Conservation (phyloP, 2,888 invertebrate genomes). For the Thereva nobilitata region DNA sequence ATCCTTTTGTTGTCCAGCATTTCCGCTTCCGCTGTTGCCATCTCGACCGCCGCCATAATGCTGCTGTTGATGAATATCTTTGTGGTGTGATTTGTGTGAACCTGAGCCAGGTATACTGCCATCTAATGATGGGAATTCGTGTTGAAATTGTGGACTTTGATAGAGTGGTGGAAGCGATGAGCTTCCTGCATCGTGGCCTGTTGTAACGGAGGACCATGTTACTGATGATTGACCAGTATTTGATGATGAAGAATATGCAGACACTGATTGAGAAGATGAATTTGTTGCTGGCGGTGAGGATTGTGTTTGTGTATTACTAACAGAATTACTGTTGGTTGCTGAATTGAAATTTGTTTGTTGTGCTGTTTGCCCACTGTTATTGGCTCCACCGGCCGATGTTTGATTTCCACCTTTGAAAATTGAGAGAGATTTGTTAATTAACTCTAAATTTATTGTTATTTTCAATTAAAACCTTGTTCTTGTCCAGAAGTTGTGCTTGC, state of each 20-base stretch:
- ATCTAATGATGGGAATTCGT: conserved; percentile 90
- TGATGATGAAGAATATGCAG: conserved; percentile 43
- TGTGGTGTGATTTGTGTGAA: conserved; percentile 48
- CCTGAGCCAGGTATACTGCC: conserved; percentile 61
- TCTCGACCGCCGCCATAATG: conserved; percentile 29
- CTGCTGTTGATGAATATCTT: conserved; percentile 48
- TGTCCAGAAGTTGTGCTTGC: conserved; percentile 38
- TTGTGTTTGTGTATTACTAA: conserved; percentile 44
- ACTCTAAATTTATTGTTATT: background rate
- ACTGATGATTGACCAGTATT: conserved; percentile 60
- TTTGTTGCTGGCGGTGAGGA: conserved; percentile 38
- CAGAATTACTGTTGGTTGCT: conserved; percentile 38
- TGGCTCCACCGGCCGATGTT: conserved; percentile 36
- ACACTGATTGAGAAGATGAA: conserved; percentile 25
- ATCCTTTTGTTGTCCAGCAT: conserved; percentile 34
- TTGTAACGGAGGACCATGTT: conserved; percentile 67
- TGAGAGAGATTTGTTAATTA: background rate
- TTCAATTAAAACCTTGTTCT: conserved; percentile 38
- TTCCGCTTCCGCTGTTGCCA: conserved; percentile 43
- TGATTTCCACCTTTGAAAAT: conserved; percentile 36
- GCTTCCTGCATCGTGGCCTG: conserved; percentile 55
- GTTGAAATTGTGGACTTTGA: conserved; percentile 89
- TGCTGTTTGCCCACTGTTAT: conserved; percentile 38
- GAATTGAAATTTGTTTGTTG: conserved; percentile 33
- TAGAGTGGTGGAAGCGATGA: conserved; percentile 66